Base-by-base conservation (phyloP, 2,797 vertebrate genomes). In the Acipenser transmontanus region DNA sequence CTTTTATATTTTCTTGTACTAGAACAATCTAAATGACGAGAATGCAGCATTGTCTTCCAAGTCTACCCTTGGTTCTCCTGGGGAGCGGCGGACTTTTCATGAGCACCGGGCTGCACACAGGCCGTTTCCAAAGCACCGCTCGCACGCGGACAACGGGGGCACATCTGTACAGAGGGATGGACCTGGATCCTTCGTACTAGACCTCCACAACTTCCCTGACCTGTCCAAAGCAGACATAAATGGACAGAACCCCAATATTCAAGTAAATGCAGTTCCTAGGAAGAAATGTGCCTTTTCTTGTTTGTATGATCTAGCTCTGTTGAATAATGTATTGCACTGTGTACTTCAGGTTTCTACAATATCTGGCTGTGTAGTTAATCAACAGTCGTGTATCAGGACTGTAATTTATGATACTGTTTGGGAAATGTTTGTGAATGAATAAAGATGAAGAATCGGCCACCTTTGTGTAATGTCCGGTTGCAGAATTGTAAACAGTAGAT, bases 181-280 rank as follows among this genome's bases (percentile, higher is more conserved):
- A 17, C 91, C 94, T 0, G 91, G 92, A 52, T 89, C 94, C 7
- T 98, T 98, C 74, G 88, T 98, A 47, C 82, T 98, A 50, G 96
- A 98, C 76, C 91, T 98, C 67, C 94, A 96, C 77, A 98, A 98
- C 78, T 97, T 98, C 79, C 96, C 96, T 4, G 96, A 98, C 80
- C 92, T 98, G 72, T 98, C 96, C 74, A 97, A 96, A 84, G 95
- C 94, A 7, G 95, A 98, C 70, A 95, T 98, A 79, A 96, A 97
- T 64, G 91, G 94, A 57, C 96, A 98, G 81, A 98, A 98, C 77
- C 96, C 96, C 73, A 98, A 98, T 75, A 98, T 98, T 77, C 96
- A 98, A 95, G 96, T 98, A 89, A 49, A 59, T 67, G 7, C 57
- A 91, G 34, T 34, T 34, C 34, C 34, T 34, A 4, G 0, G 34